Evolutionary conservation across 2,888 invertebrate genomes (phyloP), one percentile per base, ranked within the genome.

Genomic region (Cephus rjabovi): DNA sequence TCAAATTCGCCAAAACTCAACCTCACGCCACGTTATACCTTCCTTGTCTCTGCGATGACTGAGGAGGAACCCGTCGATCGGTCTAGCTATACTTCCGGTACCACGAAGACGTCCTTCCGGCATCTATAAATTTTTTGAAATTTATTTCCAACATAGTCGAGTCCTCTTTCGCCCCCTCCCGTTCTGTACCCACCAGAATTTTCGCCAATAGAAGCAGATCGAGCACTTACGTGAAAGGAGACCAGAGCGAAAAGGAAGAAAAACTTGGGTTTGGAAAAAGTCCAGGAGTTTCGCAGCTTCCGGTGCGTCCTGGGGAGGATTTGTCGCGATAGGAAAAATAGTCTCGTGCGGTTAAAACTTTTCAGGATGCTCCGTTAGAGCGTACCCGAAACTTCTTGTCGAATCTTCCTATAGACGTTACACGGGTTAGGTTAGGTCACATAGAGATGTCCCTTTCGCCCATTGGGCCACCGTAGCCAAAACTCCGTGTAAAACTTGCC

Each of bases 1-100:
- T 83, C 81, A 84, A 84, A 85, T 84, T 83, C 83, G 81, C 75
- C 74, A 82, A 81, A 82, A 6, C 35, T 31, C 71, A 23, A 2
- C 4, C 12, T 23, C 23, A 9, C 1, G 56, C 2, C 15, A 12
- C 35, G 35, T 4, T 12, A 1, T 6, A 15, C 34, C 15, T 30
- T 69, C 56, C 80, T 74, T 30, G 40, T 73, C 76, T 40, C 77
- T 74, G 34, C 69, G 56, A 23, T 9, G 1, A 15, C 56, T 2
- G 56, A 56, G 6, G 56, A 23, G 9, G 56, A 23, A 23, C 56
- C 9, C 56, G 23, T 56, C 23, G 1, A 9, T 56, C 23, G 2
- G 23, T 23, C 23, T 15, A 9, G 23, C 56, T 23, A 6, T 23
- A 56, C 56, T 23, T 23, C 56, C 56, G 56, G 23, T 9, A 56